Percentiles rank a stretch among this genome's conserved stretches.
Evolutionary conservation across 2,888 invertebrate species (phyloP).

Genomic region (Alitta virens): DNA sequence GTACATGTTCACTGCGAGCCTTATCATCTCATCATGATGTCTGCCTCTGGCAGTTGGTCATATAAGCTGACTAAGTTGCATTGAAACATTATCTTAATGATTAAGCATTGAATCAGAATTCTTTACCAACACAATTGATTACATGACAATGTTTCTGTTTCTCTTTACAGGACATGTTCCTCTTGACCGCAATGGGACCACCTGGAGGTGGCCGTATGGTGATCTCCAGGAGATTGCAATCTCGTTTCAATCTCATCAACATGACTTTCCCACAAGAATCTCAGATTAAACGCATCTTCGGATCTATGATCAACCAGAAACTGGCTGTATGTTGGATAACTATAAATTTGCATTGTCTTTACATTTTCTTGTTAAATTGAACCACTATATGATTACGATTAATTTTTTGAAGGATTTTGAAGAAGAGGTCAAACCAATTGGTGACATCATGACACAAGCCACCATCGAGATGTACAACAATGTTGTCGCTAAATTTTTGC

Average conservation of each 20-base stretch:
- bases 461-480: conserved; percentile 57
- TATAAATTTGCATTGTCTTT: too few relatives aligned
- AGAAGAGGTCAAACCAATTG: conserved; percentile 70
- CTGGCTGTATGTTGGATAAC: conserved; percentile 50
- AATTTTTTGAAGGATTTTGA: conserved; percentile 63
- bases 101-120: too few relatives aligned
- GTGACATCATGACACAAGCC: conserved; percentile 58
- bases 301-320: conserved; percentile 80
- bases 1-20: too few relatives aligned
- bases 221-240: conserved; percentile 56
- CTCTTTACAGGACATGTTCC: conserved; percentile 59
- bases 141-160: too few relatives aligned
- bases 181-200: conserved; percentile 57
- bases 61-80: too few relatives aligned
- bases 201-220: conserved; percentile 57
- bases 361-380: too few relatives aligned
- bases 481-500: conserved; percentile 52
- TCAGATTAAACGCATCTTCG: conserved; percentile 68
- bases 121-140: too few relatives aligned
- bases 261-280: conserved; percentile 70
- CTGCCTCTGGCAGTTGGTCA: too few relatives aligned
- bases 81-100: too few relatives aligned
- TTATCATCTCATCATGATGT: too few relatives aligned
- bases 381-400: too few relatives aligned
- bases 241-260: conserved; percentile 58